Base-by-base conservation (phyloP, 92 coral and sea anemone species). In the Siderastrea radians region DNA sequence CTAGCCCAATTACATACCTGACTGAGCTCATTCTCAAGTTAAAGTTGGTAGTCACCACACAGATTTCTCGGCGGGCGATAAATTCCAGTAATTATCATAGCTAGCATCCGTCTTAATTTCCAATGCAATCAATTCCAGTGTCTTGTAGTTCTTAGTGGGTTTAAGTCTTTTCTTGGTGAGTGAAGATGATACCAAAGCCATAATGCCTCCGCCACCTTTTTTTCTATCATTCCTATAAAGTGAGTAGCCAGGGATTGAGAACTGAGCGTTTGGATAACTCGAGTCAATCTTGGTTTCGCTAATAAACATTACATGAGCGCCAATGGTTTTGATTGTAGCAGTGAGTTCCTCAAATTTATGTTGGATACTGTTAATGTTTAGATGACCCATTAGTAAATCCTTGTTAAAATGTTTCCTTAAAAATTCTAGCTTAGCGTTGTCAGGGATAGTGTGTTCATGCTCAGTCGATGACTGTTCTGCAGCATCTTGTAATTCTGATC, bases 171-270 rank as follows among this genome's bases (percentile, higher is more conserved):
- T 91, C 12, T 75, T 75, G 11, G 80, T 75, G 80, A 83, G 67
- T 26, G 89, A 67, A n/a, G 94, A 55, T 68, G 92, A 77, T 68
- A 91, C 61, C 45, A 68, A 70, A 43, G 82, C 94, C 88, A 87
- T 49, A 45, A 91, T 47, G 14, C 94, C 94, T 15, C 94, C 89
- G 49, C 90, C 94, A 3, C 90, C 94, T 45, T 87, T 91, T 60
- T 84, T 83, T 57, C 94, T 77, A 68, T 87, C 94, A 43, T 90
- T 86, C 3, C 93, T 58, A 76, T 79, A 86, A 48, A 86, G 13
- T 50, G 73, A 48, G 79, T 86, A 91, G 19, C 91, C 94, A 54
- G 87, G 84, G 26, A 91, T 62, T n/a, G 62, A 57, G 54, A 86
- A 87, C 75, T 91, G 94, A 72, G 72, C 49, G 75, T 86, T 68